Percentiles rank a stretch among this genome's conserved stretches.
Conservation (phyloP, 2,888 invertebrate species). For the Agriotes lineatus region DNA sequence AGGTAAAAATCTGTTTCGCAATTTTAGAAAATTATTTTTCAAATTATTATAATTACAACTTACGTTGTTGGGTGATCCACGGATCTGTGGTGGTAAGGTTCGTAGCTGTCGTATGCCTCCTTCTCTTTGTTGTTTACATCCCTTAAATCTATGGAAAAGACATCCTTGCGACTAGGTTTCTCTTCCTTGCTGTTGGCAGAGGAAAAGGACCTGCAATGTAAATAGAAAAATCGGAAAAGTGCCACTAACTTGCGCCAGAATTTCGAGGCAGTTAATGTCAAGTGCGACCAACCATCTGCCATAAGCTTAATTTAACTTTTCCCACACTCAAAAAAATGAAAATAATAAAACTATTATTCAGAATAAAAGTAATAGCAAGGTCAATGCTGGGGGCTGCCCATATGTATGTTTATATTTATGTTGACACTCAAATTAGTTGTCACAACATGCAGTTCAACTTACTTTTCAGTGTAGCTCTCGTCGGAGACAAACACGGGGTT, state of each 20-base stretch:
- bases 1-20: too few relatives aligned
- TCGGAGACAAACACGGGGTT: slow-evolving; percentile 70
- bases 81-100: slow-evolving; percentile 76
- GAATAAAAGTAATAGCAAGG: neutral
- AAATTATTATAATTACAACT: too few relatives aligned
- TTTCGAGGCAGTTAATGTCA: too few relatives aligned
- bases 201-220: neutral
- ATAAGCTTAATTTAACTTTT: too few relatives aligned
- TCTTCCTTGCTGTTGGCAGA: neutral
- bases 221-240: too few relatives aligned
- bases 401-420: neutral
- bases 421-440: too few relatives aligned
- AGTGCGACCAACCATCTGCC: too few relatives aligned
- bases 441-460: too few relatives aligned
- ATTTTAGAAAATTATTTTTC: too few relatives aligned
- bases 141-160: slow-evolving; percentile 24
- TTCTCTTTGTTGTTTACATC: slow-evolving; percentile 57
- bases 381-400: neutral
- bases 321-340: too few relatives aligned
- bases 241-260: too few relatives aligned
- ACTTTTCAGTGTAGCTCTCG: slow-evolving; percentile 68
- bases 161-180: neutral
- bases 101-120: slow-evolving; percentile 71
- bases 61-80: slow-evolving; percentile 82
- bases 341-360: too few relatives aligned